phyloP scores from a whole-genome alignment of 2,888 invertebrate genomes.

The Ligdia adustata region DNA sequence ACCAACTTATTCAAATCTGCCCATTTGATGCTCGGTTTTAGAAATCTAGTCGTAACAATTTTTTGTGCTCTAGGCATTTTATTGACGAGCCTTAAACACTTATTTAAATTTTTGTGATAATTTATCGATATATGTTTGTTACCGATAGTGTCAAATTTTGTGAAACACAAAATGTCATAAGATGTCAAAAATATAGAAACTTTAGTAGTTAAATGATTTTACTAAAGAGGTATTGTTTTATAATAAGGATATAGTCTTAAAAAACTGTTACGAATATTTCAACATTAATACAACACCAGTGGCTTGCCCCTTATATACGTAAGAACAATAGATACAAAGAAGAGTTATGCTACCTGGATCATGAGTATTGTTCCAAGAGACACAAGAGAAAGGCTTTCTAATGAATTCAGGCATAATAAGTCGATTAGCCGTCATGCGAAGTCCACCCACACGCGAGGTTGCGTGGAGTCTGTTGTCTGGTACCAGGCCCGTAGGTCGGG shows the following conservation, averaged over 20 bases:
- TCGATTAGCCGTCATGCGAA: slow-evolving; percentile 57
- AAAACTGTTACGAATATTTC: no score
- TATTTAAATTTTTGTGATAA: no score
- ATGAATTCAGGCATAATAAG: slow-evolving; percentile 52
- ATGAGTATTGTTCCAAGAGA: slow-evolving; percentile 16
- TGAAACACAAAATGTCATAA: no score
- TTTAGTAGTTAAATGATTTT: no score
- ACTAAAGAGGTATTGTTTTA: no score
- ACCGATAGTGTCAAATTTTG: no score
- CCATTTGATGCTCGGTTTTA: slow-evolving; percentile 64
- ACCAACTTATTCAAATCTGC: slow-evolving; percentile 59
- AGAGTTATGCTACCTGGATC: slow-evolving; percentile 4
- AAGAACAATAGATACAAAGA: neutral
- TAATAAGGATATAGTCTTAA: no score
- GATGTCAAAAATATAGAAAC: no score
- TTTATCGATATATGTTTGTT: no score
- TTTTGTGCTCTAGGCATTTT: slow-evolving; percentile 55
- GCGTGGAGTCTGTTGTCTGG: slow-evolving; percentile 54
- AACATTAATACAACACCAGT: no score
- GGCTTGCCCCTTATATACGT: no score
- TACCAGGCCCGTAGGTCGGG: slow-evolving; percentile 52
- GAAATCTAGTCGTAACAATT: slow-evolving; percentile 42
- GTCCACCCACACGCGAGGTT: slow-evolving; percentile 50
- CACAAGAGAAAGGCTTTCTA: slow-evolving; percentile 39
- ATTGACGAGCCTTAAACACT: no score